Evolutionary conservation across 2,888 invertebrate species (phyloP), one percentile per base, ranked within the genome.

Genomic region (Caenorhabditis sp.): DNA sequence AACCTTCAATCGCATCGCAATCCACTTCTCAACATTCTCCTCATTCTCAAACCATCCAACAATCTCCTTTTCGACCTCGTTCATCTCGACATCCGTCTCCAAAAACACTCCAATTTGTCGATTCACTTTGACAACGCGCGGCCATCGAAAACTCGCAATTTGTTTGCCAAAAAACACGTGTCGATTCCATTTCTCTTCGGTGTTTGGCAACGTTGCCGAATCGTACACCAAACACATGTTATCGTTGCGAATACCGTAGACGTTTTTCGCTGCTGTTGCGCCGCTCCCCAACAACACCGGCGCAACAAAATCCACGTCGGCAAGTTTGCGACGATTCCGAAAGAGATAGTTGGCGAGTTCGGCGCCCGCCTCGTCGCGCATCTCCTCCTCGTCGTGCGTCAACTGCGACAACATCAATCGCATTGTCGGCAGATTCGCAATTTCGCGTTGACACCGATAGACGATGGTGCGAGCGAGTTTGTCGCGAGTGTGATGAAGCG

Each of bases 291-390:
- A 1, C 24, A 64, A 66, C 43, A 57, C 68, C 36, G 77, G 78
- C 21, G 69, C 62, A 27, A 36, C 17, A 64, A 72, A 62, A 53
- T 66, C 67, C 43, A 66, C 63, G 55, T 71, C 36, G 26, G 63
- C 64, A 3, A 76, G 70, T 60, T 69, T 73, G 43, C 77, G 81
- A 55, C 76, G 76, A 57, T 79, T 82, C 64, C 77, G 72, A 26
- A 71, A 62, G 58, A 80, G 51, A 76, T 77, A 81, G 23, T 61
- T 68, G 8, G 60, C 31, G 26, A 81, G 63, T 50, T 71, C 69
- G 21, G 62, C 61, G 5, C 65, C 60, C 24, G 77, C 78, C 23
- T 74, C 76, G 17, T 59, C 62, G 26, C 81, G 51, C 57, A 58
- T 58, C 8, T 66, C 51, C 23, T 66, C 61, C 6, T 78, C 69